Percentiles rank a stretch among this genome's conserved stretches.
Evolutionary conservation across 2,113 vertebrate species (phyloP).

Genomic region (Dolichotis patagonum): DNA sequence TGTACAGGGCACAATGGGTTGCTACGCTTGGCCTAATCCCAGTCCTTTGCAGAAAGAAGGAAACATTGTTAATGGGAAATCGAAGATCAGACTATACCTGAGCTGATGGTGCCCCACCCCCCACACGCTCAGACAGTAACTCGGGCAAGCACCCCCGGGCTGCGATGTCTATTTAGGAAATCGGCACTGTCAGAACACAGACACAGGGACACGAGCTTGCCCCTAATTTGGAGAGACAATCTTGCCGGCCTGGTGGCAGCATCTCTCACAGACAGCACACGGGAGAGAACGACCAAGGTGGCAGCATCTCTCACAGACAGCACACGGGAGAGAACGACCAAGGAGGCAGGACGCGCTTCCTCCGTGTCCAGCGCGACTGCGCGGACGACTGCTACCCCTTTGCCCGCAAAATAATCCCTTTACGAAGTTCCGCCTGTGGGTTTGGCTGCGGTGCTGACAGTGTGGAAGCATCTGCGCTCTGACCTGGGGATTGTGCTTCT

Average conservation of each 20-base stretch:
- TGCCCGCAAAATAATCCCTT: not conserved
- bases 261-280: not conserved
- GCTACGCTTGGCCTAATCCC: too few species aligned
- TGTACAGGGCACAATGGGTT: not conserved
- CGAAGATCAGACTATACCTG: not conserved
- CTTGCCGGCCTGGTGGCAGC: not conserved
- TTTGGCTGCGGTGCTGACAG: fast-evolving
- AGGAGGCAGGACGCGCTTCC: not conserved
- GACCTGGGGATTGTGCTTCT: not conserved
- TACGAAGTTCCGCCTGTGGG: not conserved
- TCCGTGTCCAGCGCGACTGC: not conserved
- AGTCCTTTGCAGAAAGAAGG: not conserved
- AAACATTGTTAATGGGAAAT: not conserved
- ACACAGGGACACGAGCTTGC: not conserved
- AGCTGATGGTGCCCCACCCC: not conserved
- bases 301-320: not conserved
- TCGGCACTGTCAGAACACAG: not conserved
- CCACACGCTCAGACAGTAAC: not conserved
- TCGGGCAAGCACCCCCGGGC: not conserved
- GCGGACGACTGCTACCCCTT: not conserved
- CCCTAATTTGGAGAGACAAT: not conserved
- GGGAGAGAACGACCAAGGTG: not conserved
- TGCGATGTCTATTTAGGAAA: not conserved
- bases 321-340: not conserved
- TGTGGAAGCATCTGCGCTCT: fast-evolving